Evolutionary conservation across 2,113 vertebrate species (phyloP).

Genomic region (Myrmecophaga tridactyla): DNA sequence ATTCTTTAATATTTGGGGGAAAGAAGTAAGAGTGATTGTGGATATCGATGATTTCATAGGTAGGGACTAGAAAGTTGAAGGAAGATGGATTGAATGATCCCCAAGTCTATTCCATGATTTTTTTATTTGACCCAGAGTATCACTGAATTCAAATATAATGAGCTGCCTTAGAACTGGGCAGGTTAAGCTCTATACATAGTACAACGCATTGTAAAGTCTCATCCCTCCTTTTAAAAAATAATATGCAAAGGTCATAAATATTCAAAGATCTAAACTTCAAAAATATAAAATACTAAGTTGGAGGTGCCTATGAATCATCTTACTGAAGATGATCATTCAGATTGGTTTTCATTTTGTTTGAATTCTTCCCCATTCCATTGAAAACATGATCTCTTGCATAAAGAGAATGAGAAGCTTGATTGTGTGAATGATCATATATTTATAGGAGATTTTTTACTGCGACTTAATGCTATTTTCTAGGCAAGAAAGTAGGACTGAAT

Average conservation of each 20-base stretch:
- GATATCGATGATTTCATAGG: neutral
- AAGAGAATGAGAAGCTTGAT: neutral
- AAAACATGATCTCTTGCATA: neutral
- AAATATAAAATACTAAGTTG: neutral
- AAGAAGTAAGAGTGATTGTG: neutral
- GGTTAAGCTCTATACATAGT: neutral
- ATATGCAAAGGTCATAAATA: neutral
- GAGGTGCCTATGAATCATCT: neutral
- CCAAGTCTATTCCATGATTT: neutral
- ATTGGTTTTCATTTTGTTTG: constrained; percentile 24
- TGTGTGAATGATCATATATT: neutral
- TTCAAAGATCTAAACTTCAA: neutral
- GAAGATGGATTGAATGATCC: neutral
- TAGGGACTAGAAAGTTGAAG: neutral
- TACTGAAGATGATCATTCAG: neutral
- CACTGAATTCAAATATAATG: neutral
- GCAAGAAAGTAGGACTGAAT: neutral
- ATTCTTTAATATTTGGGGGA: neutral
- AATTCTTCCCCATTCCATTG: neutral
- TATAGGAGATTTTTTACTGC: neutral
- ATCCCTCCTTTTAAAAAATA: neutral
- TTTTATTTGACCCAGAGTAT: neutral
- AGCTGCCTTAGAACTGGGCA: neutral
- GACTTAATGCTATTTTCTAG: neutral
- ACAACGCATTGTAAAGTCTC: neutral